Percentiles rank a stretch among this genome's conserved stretches.
These are phyloP conservation scores for Notothenia rossii DNA, from an alignment of 2,113 vertebrate species.

Conservation along the genomic window DNA sequence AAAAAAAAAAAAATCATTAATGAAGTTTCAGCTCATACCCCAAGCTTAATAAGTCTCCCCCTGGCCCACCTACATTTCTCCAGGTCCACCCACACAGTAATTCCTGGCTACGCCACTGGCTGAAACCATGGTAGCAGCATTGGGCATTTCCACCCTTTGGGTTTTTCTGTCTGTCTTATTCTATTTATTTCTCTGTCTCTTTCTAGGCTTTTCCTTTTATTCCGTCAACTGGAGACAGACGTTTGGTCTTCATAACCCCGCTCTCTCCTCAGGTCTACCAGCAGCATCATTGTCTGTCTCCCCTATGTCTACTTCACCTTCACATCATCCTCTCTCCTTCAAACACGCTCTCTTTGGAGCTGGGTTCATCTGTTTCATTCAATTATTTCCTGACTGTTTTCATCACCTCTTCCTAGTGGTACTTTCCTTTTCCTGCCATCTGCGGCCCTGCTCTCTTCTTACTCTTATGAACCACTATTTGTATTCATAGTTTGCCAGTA, in stretches of 20 bases:
- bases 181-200: constrained; percentile 35
- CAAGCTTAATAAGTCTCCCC: no score
- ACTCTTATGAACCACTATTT: background rate
- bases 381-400: constrained; percentile 56
- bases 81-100: no score
- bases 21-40: no score
- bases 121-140: constrained; percentile 10
- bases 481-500: constrained; percentile 6
- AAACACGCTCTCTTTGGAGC: constrained; percentile 36
- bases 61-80: no score
- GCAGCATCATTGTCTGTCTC: constrained; percentile 25
- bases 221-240: constrained; percentile 34
- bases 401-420: constrained; percentile 39
- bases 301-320: constrained; percentile 42
- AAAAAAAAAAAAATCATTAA: no score
- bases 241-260: constrained; percentile 26
- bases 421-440: constrained; percentile 40
- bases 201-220: constrained; percentile 14
- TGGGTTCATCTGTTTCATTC: constrained; percentile 53
- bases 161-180: constrained; percentile 52
- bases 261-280: constrained; percentile 25
- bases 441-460: constrained; percentile 6
- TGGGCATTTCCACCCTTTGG: constrained; percentile 45
- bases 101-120: no score
- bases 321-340: constrained; percentile 30